These are phyloP conservation scores for Lepisosteus osseus DNA, from an alignment of 2,113 vertebrate genomes.

Conservation along the genomic window DNA sequence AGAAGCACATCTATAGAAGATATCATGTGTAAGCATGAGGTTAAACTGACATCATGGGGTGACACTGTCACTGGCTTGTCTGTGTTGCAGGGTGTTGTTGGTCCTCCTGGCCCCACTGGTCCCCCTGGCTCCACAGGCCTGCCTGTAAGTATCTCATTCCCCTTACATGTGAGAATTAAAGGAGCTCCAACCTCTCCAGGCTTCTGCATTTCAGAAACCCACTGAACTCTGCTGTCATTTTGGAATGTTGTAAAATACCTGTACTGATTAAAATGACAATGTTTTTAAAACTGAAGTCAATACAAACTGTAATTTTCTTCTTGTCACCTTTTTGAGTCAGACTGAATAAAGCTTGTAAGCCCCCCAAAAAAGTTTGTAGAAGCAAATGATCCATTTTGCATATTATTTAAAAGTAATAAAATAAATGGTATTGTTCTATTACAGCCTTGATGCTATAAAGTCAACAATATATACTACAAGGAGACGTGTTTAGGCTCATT, in stretches of 20 bases:
- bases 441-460: no score
- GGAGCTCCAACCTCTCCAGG: neutral
- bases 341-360: no score
- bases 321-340: neutral
- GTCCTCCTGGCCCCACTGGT: slow-evolving; percentile 68
- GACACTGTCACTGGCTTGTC: slow-evolving; percentile 9
- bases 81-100: slow-evolving; percentile 63
- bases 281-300: no score
- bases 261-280: neutral
- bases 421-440: no score
- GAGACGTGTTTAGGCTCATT: no score
- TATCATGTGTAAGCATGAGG: neutral
- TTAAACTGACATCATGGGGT: neutral
- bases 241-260: neutral
- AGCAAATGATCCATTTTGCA: no score
- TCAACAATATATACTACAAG: no score
- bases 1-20: neutral
- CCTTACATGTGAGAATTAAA: no score
- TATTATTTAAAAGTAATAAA: no score
- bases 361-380: no score
- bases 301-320: neutral
- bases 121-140: slow-evolving; percentile 75
- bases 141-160: slow-evolving; percentile 61
- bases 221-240: neutral
- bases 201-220: neutral